Evolutionary conservation across 2,797 vertebrate species (phyloP), one percentile per base, ranked within the genome.

Genomic region (Argyrosomus regius): DNA sequence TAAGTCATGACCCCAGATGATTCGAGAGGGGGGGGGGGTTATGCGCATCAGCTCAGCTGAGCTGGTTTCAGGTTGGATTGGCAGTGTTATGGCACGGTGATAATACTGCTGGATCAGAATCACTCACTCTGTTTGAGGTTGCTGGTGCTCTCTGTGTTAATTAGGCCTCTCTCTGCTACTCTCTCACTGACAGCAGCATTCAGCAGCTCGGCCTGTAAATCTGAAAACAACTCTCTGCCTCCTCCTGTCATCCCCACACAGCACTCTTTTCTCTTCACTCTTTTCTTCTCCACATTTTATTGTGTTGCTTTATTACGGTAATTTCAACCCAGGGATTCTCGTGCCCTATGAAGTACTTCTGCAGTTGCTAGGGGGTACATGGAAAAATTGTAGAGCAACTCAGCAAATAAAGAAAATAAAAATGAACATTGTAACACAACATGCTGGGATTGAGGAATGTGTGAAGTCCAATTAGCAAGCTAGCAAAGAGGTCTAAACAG

Each of bases 101-200:
- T 85, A 69, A 86, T 60, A 83, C 83, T 60, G 85, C 77, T 70
- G 89, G 83, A 85, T 89, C 77, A 60, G 65, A 83, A 75, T 74
- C 62, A 8, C 78, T 89, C 85, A 9, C 80, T 84, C 66, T 70
- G 80, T 85, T 72, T 65, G 81, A 70, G 73, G 78, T 70, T 60
- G 78, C 77, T 49, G 39, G 58, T 72, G 75, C 74, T 86, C 82
- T 81, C 72, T 78, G 84, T 85, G 87, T 84, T 92, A 93, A 94
- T 93, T 92, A 92, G 84, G 73, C 81, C 66, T 82, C 77, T 72
- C 62, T 84, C 71, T 78, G 77, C 65, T 56, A 5, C 31, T 45
- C 66, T 39, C 22, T 70, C n/a, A 58, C 77, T 78, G 77, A 82
- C 66, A 80, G 85, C 69, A 76, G 50, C 26, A 24, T 77, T 85